These are phyloP conservation scores for Panthera tigris DNA, from an alignment of 2,113 vertebrate species.

Conservation along the genomic window DNA sequence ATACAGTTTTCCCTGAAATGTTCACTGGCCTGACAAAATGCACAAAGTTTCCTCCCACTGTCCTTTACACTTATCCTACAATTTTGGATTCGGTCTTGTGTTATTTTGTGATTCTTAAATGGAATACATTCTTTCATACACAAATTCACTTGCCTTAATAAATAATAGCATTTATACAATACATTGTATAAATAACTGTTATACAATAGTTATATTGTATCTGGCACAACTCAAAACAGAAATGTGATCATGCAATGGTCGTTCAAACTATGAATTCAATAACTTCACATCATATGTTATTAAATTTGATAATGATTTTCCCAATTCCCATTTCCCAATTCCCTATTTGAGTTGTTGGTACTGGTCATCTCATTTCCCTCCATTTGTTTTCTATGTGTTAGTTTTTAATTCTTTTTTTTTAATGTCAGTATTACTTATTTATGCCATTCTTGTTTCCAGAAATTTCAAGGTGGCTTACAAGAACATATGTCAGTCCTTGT, in stretches of 20 bases:
- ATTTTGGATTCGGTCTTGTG: background rate
- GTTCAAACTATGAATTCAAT: background rate
- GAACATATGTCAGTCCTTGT: background rate
- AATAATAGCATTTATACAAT: background rate
- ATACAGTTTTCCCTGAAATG: background rate
- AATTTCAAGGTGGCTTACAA: background rate
- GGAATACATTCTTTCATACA: background rate
- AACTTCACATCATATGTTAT: background rate
- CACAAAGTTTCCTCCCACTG: background rate
- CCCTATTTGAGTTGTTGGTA: background rate
- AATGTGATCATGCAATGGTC: background rate
- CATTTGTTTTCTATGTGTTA: background rate
- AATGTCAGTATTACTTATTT: background rate
- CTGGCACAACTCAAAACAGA: background rate
- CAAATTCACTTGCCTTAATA: background rate
- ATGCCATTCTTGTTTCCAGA: background rate
- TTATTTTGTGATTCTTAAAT: background rate
- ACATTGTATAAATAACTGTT: no score
- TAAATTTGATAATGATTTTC: background rate
- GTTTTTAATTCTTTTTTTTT: background rate
- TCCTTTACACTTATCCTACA: background rate
- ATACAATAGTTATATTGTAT: background rate
- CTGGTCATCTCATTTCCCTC: background rate
- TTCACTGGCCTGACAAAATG: background rate
- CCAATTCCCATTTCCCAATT: background rate